Evolutionary conservation across 2,888 invertebrate species (phyloP), one percentile per base, ranked within the genome.

Genomic region (Watsonalla binaria): DNA sequence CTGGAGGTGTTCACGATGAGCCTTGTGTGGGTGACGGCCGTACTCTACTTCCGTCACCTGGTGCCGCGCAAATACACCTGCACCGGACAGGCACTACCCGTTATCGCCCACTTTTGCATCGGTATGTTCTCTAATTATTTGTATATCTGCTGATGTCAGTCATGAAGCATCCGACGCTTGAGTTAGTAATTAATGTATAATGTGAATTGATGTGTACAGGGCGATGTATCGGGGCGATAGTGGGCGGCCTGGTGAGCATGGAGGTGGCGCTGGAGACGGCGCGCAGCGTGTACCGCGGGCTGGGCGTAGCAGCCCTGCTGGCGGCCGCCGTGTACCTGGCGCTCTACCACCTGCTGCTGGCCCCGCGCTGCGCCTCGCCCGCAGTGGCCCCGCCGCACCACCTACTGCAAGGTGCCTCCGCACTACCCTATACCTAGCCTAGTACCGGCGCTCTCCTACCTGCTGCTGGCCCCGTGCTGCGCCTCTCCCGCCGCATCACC

Each of bases 1-100:
- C 80, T 96, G 61, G 96, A 96, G 80, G 93, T 96, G 57, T 93
- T 95, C 70, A 94, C 95, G 0, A 85, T 96, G 65, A 95, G 95
- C 62, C 84, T 96, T 51, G 94, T 95, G 84, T 96, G 95, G 95
- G 93, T 96, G 60, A 95, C 96, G 52, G 94, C 95, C 33, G 92
- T 96, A 61, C 85, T 96, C 35, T 96, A 96, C 81, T 93, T 96
- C 90, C 91, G 96, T n/a, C 96, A 96, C 75, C 92, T 96, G 33
- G 93, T 96, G 68, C 95, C 96, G 2, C 90, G 95, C 54, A 94
- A 95, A 75, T 92, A 94, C 68, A 95, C 95, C 0, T 93, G 95
- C 57, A 94, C 94, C 8, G 96, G 95, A 14, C 96, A 96, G 82
- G 95, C 96, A 52, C 78, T 96, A 61, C 95, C 95, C 1, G 94